Evolutionary conservation across 2,888 invertebrate species (phyloP).

Genomic region (Lordiphosa fenestrarum): DNA sequence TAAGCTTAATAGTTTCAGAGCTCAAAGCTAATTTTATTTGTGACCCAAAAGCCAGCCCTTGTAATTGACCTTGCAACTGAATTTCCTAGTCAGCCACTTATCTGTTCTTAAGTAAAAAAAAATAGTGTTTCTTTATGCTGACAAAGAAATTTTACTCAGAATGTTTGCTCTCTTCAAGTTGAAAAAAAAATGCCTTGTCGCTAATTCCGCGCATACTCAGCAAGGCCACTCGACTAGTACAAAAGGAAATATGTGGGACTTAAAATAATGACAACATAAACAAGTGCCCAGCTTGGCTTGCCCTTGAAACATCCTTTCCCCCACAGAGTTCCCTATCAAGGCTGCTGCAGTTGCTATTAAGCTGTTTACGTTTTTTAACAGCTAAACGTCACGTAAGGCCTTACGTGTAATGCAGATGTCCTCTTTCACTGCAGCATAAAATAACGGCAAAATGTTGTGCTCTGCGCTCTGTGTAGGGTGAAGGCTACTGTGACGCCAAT

Average conservation of each 20-base stretch:
- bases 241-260: conserved; percentile 46
- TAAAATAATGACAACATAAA: conserved; percentile 61
- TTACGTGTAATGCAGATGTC: conserved; percentile 60
- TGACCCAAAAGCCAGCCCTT: too few relatives aligned
- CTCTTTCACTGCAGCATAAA: conserved; percentile 50
- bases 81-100: conserved; percentile 3
- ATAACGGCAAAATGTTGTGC: conserved; percentile 36
- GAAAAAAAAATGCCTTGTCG: conserved; percentile 35
- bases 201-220: conserved; percentile 39
- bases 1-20: too few relatives aligned
- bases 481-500: conserved; percentile 50
- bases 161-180: conserved; percentile 9
- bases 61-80: too few relatives aligned
- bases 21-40: too few relatives aligned
- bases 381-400: conserved; percentile 55
- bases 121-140: conserved; percentile 5
- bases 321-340: conserved; percentile 31
- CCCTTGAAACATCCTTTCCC: conserved; percentile 43
- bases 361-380: conserved; percentile 46
- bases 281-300: conserved; percentile 38
- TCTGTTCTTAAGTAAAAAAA: too few relatives aligned
- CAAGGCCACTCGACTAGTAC: neutral
- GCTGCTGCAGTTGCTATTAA: conserved; percentile 52
- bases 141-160: conserved; percentile 22
- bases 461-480: conserved; percentile 13